phyloP scores from a whole-genome alignment of 2,113 vertebrate genomes.

The Polypterus bichir region DNA sequence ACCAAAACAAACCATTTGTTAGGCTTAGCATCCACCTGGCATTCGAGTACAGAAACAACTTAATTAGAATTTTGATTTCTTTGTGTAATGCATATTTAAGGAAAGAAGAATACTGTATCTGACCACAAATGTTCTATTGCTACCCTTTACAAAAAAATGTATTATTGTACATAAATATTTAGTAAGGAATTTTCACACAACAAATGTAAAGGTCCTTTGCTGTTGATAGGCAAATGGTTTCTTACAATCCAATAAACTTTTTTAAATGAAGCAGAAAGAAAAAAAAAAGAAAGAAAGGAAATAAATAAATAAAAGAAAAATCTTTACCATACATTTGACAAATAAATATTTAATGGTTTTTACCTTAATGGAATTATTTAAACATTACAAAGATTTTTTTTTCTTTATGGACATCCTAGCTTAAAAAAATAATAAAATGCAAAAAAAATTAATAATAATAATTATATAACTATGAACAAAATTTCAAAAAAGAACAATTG shows the following conservation, averaged over 20 bases:
- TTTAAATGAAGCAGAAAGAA: background rate
- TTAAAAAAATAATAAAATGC: constrained; percentile 12
- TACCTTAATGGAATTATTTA: constrained; percentile 26
- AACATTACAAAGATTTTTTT: background rate
- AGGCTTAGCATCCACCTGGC: constrained; percentile 65
- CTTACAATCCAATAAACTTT: constrained; percentile 27
- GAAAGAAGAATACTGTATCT: background rate
- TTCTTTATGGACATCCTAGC: constrained; percentile 9
- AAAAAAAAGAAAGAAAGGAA: constrained; percentile 14
- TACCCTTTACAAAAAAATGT: constrained; percentile 6
- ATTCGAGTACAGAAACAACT: constrained; percentile 49
- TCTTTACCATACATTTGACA: constrained; percentile 46
- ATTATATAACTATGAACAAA: constrained; percentile 12
- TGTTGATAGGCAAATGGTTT: constrained; percentile 24
- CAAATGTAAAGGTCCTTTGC: background rate
- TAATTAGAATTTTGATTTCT: constrained; percentile 20
- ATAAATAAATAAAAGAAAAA: constrained; percentile 16
- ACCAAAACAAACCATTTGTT: constrained; percentile 45
- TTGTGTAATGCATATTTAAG: background rate
- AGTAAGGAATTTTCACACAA: constrained; percentile 4
- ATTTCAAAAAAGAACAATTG: constrained; percentile 9
- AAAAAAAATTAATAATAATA: constrained; percentile 1
- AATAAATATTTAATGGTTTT: constrained; percentile 40
- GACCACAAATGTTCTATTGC: background rate
- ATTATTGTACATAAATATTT: constrained; percentile 9